A percentile compares a stretch with the other conserved stretches of the same genome.
Evolutionary conservation across 2,888 invertebrate species (phyloP).

Genomic region (Nasonia oneida): DNA sequence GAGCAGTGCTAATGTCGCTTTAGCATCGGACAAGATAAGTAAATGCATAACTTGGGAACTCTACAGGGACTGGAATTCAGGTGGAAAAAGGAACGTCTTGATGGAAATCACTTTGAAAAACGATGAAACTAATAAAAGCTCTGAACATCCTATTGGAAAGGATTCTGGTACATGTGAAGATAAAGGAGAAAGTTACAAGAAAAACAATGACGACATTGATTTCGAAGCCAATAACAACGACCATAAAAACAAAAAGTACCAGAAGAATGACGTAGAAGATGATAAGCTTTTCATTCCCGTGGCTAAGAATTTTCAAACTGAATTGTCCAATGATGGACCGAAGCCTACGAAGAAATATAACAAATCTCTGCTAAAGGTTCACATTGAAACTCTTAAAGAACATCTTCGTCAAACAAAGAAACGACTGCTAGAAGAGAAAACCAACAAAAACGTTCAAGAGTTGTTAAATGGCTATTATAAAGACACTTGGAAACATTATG

Average conservation of each 20-base stretch:
- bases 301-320: too few relatives aligned
- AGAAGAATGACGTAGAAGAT: not conserved
- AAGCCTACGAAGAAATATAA: not conserved
- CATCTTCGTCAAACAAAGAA: not conserved
- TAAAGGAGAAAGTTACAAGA: not conserved
- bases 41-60: conserved; percentile 14
- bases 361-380: conserved; percentile 10
- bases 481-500: not conserved
- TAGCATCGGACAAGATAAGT: not conserved
- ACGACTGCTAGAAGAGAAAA: not conserved
- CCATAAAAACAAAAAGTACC: not conserved
- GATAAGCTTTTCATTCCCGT: too few relatives aligned
- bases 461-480: not conserved
- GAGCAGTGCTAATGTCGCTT: not conserved
- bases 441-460: not conserved
- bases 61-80: not conserved
- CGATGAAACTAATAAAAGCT: not conserved
- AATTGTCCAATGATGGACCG: not conserved
- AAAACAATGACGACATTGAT: too few relatives aligned
- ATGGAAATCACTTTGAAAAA: conserved; percentile 8
- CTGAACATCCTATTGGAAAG: not conserved
- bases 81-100: not conserved
- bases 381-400: not conserved
- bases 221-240: not conserved
- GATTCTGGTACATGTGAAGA: not conserved